Percentiles rank a stretch among this genome's conserved stretches.
These are phyloP conservation scores for Drosophila nebulosa DNA, from an alignment of 1,140 invertebrate genomes.

Conservation along the genomic window DNA sequence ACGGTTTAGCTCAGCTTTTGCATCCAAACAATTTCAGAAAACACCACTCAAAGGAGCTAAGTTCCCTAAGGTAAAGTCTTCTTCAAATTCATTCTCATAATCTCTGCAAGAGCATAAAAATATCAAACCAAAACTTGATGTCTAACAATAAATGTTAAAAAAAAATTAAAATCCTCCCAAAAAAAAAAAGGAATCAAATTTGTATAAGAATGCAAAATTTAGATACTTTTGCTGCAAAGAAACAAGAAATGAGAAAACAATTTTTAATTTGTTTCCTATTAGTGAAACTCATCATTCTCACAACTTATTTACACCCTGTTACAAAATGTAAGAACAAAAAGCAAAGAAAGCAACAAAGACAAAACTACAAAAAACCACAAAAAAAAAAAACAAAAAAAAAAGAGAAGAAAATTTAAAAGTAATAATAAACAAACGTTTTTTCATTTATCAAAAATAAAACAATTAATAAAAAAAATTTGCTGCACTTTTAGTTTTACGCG, in stretches of 20 bases:
- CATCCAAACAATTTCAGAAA: too few relatives aligned
- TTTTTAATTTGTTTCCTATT: conserved; percentile 69
- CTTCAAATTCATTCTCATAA: not conserved
- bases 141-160: conserved; percentile 49
- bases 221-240: conserved; percentile 56
- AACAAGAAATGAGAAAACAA: conserved; percentile 19
- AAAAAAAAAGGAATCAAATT: not conserved
- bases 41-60: too few relatives aligned
- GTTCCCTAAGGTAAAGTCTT: too few relatives aligned
- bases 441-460: conserved; percentile 58
- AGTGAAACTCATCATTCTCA: conserved; percentile 68
- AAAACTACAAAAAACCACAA: conserved; percentile 31
- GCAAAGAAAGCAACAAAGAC: too few relatives aligned
- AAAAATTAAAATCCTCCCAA: conserved; percentile 18
- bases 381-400: conserved; percentile 45
- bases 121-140: conserved; percentile 27
- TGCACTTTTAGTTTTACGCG: conserved; percentile 57
- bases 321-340: conserved; percentile 72
- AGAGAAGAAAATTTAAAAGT: conserved; percentile 5
- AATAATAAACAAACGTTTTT: conserved; percentile 62
- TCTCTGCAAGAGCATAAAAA: not conserved
- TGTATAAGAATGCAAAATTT: conserved; percentile 32
- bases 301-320: conserved; percentile 77
- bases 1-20: too few relatives aligned
- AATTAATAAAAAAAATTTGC: conserved; percentile 19